These are phyloP conservation scores for Anguilla japonica DNA, from an alignment of 2,113 vertebrate genomes.

Conservation along the genomic window DNA sequence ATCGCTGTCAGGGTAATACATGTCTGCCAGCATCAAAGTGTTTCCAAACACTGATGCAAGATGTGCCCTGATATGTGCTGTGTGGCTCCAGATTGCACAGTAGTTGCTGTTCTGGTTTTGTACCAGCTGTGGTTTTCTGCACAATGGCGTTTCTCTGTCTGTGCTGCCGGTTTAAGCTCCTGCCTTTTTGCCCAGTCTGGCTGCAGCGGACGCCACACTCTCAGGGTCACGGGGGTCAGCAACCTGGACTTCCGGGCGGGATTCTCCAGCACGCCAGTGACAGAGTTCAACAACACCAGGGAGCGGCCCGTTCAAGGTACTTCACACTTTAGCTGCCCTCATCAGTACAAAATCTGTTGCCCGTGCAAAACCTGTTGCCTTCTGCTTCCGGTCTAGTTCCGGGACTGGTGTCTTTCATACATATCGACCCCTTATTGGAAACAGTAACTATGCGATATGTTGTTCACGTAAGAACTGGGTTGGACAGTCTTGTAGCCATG, in stretches of 20 bases:
- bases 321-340: not conserved
- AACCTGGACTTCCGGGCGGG: conserved; percentile 80
- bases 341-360: too few relatives aligned
- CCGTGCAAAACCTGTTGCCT: too few relatives aligned
- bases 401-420: too few relatives aligned
- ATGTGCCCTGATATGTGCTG: not conserved
- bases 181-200: conserved; percentile 64
- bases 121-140: not conserved
- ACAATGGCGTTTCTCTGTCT: not conserved
- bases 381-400: too few relatives aligned
- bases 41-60: not conserved
- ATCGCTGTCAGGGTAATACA: not conserved
- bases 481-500: too few relatives aligned
- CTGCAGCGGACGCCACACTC: conserved; percentile 83
- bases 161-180: not conserved
- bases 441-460: too few relatives aligned
- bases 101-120: not conserved
- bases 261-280: conserved; percentile 74
- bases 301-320: conserved; percentile 85
- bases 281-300: conserved; percentile 71
- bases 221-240: conserved; percentile 87
- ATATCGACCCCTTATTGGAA: too few relatives aligned
- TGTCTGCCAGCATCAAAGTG: not conserved
- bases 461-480: too few relatives aligned
- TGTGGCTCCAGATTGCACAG: not conserved